Base-by-base conservation (phyloP, 2,113 vertebrate genomes). In the Erythrocercus mccallii region DNA sequence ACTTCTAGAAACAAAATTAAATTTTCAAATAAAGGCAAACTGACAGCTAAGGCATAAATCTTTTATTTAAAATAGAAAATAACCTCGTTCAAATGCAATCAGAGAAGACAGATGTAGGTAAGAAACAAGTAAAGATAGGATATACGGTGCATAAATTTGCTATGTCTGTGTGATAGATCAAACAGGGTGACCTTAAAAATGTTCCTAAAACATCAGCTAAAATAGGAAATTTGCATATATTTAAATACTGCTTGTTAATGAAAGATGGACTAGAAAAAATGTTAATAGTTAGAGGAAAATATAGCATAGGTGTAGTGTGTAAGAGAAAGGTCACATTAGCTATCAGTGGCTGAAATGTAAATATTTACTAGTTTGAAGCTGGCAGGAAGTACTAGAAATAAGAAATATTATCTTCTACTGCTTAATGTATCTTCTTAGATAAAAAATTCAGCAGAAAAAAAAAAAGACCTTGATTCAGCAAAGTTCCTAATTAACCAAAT, bases 61-160 rank as follows among this genome's bases (percentile, higher is more conserved):
- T 98, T 97, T 97, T 98, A 97, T 98, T 98, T 98, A 98, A 98
- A 98, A 97, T 79, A 98, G 95, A 97, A 97, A 97, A 97, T 88
- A 97, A 97, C 57, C 78, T 93, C 33, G 84, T 97, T 98, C 97
- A 96, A 97, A 97, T 96, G 93, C 96, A 96, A 98, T 98, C 96
- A 97, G 92, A 50, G 66, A 94, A 97, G 98, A 98, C 96, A 97
- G 96, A 97, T 97, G 96, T 93, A 96, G 97, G 86, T 95, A 97
- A 95, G 87, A 97, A 97, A 96, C 92, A 94, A 92, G 97, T 85
- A 95, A 88, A 64, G 95, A 92, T 90, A 73, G 96, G 70, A 86
- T 37, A 91, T 96, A 88, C 79, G 31, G 15, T 21, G 94, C 28
- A 81, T 72, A 89, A 95, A 95, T 95, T 96, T 89, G 71, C 93